Base-by-base conservation (phyloP, 1,140 invertebrate species). In the Daktulosphaira vitifoliae region DNA sequence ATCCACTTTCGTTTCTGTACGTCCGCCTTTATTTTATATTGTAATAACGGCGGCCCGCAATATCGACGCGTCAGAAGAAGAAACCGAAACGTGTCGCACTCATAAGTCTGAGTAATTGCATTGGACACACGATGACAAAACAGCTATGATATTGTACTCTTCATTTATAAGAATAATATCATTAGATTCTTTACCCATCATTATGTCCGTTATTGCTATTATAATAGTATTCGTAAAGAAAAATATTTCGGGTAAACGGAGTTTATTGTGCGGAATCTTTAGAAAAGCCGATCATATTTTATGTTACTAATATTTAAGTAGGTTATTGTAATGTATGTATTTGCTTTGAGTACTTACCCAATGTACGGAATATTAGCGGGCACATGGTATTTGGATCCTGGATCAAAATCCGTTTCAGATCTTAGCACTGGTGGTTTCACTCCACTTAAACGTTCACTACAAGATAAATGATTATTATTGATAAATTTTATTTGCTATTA, bases 321-420 rank as follows among this genome's bases (percentile, higher is more conserved):
- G 29, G 29, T 33, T 33, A 33, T 5, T 33, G 29, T 33, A 33
- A 33, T 33, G 29, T 33, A 6, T 33, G 5, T 33, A 48, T 16
- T 6, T 4, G 20, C 44, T 48, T 7, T 16, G n/a, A 18, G 56
- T 59, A 81, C 84, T 88, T 76, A 92, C 89, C 89, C 84, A 69
- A 92, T 87, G 71, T 94, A 93, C 1, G 89, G 89, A 67, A 92
- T 87, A 77, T 92, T 91, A 26, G 89, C 89, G 5, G 89, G 87
- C 52, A 95, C 82, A 74, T 94, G 91, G 72, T 91, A 94, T 72
- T 95, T 95, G 22, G 90, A 84, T 8, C 90, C 92, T 53, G 90
- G 83, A 75, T 95, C 92, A 70, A 95, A 95, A 74, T 95, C 90
- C 38, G 84, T 80, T 73, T 94, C 90, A 0, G 87, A 89, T 44